Conservation (phyloP, 2,113 vertebrate species). For the Lophura nycthemera region DNA sequence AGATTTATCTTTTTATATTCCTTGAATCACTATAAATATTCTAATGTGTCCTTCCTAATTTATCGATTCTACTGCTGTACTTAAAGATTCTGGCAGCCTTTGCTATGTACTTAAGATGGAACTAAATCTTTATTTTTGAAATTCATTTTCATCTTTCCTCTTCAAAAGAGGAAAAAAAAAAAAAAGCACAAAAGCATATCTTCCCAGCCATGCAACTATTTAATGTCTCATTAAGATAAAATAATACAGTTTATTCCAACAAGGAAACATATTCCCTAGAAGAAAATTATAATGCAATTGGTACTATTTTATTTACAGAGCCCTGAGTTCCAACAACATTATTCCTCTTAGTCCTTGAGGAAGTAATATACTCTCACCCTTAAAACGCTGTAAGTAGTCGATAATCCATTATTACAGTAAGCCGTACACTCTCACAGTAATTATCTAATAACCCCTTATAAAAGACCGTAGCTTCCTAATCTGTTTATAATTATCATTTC, state of each 20-base stretch:
- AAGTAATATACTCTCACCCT: conserved; percentile 81
- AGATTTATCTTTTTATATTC: not conserved
- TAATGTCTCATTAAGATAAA: conserved; percentile 10
- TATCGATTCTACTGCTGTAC: not conserved
- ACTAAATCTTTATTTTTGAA: not conserved
- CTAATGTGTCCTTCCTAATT: conserved; percentile 1
- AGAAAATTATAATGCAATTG: not conserved
- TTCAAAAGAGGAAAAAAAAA: not conserved
- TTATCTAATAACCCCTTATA: conserved; percentile 96
- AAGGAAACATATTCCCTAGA: not conserved
- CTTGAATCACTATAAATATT: not conserved
- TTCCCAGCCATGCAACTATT: conserved; percentile 7
- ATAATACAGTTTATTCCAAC: conserved; percentile 21
- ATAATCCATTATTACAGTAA: conserved; percentile 95
- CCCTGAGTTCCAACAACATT: conserved; percentile 50
- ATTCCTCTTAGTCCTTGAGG: conserved; percentile 82
- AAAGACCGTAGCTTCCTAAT: conserved; percentile 99
- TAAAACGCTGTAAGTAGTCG: conserved; percentile 82
- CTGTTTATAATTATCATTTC: conserved; percentile 99
- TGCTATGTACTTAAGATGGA: not conserved
- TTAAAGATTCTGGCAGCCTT: not conserved
- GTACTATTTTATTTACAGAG: conserved; percentile 70
- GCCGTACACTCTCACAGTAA: conserved; percentile 90
- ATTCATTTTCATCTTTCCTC: not conserved
- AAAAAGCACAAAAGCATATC: not conserved